Evolutionary conservation across 1,140 invertebrate species (phyloP).

Genomic region (Pachypeltis micranthus): DNA sequence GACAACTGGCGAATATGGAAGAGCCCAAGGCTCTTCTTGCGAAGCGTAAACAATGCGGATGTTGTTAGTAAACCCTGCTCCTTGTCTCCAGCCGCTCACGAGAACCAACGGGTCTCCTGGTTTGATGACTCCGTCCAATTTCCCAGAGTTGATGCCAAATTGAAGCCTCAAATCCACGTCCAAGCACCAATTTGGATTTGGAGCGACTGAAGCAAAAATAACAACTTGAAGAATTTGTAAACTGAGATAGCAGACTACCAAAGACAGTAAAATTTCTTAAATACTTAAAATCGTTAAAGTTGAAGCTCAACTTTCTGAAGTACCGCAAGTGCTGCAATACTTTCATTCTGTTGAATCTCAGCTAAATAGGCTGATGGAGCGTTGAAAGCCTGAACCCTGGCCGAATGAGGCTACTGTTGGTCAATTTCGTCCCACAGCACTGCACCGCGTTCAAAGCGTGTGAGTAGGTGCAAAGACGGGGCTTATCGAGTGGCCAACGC

Average conservation of each 20-base stretch:
- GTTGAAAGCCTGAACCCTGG: too few species aligned
- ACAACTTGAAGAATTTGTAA: neutral
- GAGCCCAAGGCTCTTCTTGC: constrained; percentile 17
- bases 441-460: too few species aligned
- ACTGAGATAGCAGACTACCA: neutral
- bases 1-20: constrained; percentile 14
- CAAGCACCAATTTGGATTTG: constrained; percentile 45
- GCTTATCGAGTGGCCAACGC: too few species aligned
- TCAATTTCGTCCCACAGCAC: too few species aligned
- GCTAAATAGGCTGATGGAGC: too few species aligned
- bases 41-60: constrained; percentile 51
- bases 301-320: too few species aligned
- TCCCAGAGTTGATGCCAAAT: constrained; percentile 50
- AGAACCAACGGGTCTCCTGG: constrained; percentile 55
- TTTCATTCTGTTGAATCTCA: too few species aligned
- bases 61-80: constrained; percentile 66
- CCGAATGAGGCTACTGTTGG: too few species aligned
- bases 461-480: too few species aligned
- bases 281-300: too few species aligned
- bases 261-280: too few species aligned
- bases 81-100: constrained; percentile 62
- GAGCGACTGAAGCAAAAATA: constrained; percentile 12
- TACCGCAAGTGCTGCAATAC: too few species aligned
- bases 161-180: constrained; percentile 60
- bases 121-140: constrained; percentile 49